Conservation (phyloP, 2,797 vertebrate species). For the Coranthus polyacanthus region DNA sequence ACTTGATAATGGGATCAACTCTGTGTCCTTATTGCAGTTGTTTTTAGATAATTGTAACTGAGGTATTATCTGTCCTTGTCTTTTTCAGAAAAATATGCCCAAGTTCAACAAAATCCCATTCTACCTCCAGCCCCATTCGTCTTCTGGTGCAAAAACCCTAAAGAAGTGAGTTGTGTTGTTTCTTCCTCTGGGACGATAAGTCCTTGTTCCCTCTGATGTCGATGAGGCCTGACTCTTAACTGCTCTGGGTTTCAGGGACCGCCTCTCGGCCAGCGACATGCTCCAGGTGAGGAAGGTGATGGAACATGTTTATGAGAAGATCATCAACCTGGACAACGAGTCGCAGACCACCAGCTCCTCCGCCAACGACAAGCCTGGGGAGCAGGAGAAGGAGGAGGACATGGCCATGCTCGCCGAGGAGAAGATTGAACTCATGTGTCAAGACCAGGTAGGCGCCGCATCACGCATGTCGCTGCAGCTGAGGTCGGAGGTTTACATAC, state of each 20-base stretch:
- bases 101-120: constrained; percentile 99
- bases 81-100: constrained; percentile 99
- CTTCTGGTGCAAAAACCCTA: constrained; percentile 98
- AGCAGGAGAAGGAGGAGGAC: constrained; percentile 98
- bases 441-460: constrained; percentile 94
- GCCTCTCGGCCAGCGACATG: constrained; percentile 98
- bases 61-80: background rate
- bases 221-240: background rate
- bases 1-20: too few relatives aligned
- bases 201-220: background rate
- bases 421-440: constrained; percentile 98
- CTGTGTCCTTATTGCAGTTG: too few relatives aligned
- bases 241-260: constrained; percentile 84
- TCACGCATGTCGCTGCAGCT: too few relatives aligned
- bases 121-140: constrained; percentile 99
- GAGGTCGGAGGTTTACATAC: too few relatives aligned
- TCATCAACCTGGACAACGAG: constrained; percentile 98
- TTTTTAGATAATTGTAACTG: too few relatives aligned
- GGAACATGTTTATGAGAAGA: constrained; percentile 99
- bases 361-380: constrained; percentile 96
- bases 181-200: background rate
- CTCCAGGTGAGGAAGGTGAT: constrained; percentile 98
- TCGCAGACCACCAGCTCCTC: constrained; percentile 99
- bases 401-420: constrained; percentile 96
- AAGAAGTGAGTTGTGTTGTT: constrained; percentile 97